A percentile compares a stretch with the other conserved stretches of the same genome.
phyloP scores from a whole-genome alignment of 2,113 vertebrate species.

The Elaphurus davidianus region DNA sequence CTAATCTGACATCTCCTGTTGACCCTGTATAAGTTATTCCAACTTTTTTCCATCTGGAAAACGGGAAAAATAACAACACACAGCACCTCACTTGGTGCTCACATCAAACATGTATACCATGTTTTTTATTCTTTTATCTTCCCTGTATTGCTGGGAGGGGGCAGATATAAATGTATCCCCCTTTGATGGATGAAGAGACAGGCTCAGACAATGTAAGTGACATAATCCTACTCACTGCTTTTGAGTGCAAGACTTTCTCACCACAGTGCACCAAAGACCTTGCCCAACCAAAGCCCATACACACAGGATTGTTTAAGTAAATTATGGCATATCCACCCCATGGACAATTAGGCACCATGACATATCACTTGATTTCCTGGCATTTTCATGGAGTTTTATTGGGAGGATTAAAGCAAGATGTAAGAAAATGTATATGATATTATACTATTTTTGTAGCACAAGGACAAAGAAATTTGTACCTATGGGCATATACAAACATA shows the following conservation, averaged over 20 bases:
- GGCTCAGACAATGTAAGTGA: not conserved
- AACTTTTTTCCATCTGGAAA: not conserved
- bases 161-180: not conserved
- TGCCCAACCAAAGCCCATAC: not conserved
- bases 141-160: not conserved
- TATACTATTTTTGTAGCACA: not conserved
- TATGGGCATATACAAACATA: not conserved
- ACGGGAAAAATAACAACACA: not conserved
- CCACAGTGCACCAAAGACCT: not conserved
- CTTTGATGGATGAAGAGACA: not conserved
- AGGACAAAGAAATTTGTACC: not conserved
- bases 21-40: not conserved
- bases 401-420: not conserved
- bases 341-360: not conserved
- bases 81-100: not conserved
- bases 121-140: not conserved
- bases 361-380: not conserved
- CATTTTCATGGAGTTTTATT: not conserved
- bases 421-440: not conserved
- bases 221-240: not conserved
- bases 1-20: not conserved
- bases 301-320: not conserved
- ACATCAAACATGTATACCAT: not conserved
- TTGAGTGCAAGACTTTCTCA: not conserved
- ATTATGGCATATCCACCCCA: not conserved